Conservation (phyloP, 2,888 invertebrate species). For the Balanococcus diminutus region DNA sequence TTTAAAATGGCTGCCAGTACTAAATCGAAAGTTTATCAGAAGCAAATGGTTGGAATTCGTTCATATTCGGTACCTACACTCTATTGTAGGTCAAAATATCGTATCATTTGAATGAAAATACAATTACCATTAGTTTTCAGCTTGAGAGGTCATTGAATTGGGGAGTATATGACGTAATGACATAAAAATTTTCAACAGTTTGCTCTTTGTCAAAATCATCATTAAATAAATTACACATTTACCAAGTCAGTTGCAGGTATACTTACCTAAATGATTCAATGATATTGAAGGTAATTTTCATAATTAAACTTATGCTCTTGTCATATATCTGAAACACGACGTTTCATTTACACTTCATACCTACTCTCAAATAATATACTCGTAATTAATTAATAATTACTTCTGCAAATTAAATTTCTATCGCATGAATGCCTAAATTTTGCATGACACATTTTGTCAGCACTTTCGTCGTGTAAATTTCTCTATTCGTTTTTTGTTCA, state of each 20-base stretch:
- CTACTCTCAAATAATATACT: not conserved
- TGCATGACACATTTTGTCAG: slow-evolving; percentile 9
- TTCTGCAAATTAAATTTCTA: slow-evolving; percentile 19
- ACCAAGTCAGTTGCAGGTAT: not conserved
- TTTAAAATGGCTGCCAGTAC: slow-evolving; percentile 11
- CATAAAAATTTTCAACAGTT: not conserved
- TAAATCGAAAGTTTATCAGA: not conserved
- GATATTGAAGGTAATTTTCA: not conserved
- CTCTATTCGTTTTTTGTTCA: not conserved
- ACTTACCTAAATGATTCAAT: not conserved
- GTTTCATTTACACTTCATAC: not conserved
- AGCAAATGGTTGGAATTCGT: not conserved
- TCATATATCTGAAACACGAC: not conserved
- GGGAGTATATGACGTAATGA: not conserved
- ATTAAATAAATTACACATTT: not conserved
- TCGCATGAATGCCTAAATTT: slow-evolving; percentile 37
- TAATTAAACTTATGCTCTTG: not conserved
- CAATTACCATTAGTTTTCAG: not conserved
- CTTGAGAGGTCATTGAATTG: not conserved
- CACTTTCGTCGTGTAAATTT: not conserved
- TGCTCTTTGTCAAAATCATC: not conserved
- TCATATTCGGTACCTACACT: not conserved
- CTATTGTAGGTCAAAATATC: not conserved
- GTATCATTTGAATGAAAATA: not conserved
- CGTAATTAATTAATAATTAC: slow-evolving; percentile 15